Evolutionary conservation across 2,113 vertebrate species (phyloP).

Genomic region (Anhinga rufa): DNA sequence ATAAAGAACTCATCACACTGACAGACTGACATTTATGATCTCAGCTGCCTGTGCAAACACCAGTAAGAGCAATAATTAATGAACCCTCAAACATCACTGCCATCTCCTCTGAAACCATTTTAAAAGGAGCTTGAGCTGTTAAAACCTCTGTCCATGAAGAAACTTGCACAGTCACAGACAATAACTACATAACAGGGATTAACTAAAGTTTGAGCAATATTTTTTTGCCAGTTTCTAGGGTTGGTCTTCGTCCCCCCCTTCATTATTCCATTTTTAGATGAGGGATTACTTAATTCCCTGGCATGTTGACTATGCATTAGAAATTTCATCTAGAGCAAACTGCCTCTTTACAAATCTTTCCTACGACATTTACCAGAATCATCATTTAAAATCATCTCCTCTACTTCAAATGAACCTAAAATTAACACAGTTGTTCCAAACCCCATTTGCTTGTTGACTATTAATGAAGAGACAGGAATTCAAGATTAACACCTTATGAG

Average conservation of each 20-base stretch:
- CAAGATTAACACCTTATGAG: not conserved
- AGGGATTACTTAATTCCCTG: conserved; percentile 6
- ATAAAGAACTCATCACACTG: conserved; percentile 39
- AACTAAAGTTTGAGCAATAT: not conserved
- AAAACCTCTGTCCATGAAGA: conserved; percentile 41
- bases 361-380: not conserved
- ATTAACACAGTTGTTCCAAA: not conserved
- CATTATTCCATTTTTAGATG: not conserved
- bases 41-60: conserved; percentile 58
- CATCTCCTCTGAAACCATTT: conserved; percentile 20
- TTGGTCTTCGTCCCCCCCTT: not conserved
- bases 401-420: conserved; percentile 9
- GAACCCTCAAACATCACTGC: conserved; percentile 56
- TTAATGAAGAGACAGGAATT: not conserved
- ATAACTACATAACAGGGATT: not conserved
- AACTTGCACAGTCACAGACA: not conserved
- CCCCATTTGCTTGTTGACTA: not conserved
- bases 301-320: not conserved
- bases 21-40: conserved; percentile 61
- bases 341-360: not conserved
- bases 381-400: not conserved
- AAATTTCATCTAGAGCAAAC: conserved; percentile 23
- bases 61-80: conserved; percentile 62
- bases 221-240: not conserved
- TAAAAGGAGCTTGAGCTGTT: conserved; percentile 34